Evolutionary conservation across 2,797 vertebrate species (phyloP).

Genomic region (Rhinatrema bivittatum): DNA sequence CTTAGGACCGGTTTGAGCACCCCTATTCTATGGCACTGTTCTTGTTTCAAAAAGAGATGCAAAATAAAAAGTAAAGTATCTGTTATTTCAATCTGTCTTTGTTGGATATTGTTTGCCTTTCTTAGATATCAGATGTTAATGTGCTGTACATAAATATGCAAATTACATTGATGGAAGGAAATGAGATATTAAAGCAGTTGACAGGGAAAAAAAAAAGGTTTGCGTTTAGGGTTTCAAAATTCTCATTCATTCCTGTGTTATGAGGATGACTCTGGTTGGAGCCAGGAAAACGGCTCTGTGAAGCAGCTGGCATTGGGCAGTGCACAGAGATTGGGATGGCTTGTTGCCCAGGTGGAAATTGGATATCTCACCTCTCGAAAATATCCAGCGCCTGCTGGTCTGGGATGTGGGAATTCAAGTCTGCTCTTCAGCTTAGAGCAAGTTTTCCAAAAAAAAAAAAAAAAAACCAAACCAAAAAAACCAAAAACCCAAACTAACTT

Average conservation of each 20-base stretch:
- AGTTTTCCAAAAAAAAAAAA: no score
- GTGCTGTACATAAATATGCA: constrained; percentile 55
- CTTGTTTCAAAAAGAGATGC: no score
- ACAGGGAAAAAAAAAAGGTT: constrained; percentile 18
- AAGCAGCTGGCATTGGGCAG: neutral
- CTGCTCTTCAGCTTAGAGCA: no score
- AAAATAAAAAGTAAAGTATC: no score
- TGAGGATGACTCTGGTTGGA: neutral
- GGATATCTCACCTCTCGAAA: neutral
- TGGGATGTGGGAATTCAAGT: neutral
- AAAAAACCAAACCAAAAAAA: no score
- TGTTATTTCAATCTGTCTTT: no score
- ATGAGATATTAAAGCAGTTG: constrained; percentile 43
- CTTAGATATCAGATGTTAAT: constrained; percentile 45
- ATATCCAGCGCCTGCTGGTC: neutral
- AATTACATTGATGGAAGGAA: constrained; percentile 53
- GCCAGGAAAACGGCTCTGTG: neutral
- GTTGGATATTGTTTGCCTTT: no score
- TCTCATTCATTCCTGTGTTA: neutral
- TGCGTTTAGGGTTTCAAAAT: constrained; percentile 12
- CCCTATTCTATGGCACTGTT: no score
- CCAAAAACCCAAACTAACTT: no score
- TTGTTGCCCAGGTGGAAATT: neutral
- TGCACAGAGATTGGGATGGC: neutral
- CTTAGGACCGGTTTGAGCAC: no score